These are phyloP conservation scores for Apodemia hepburni DNA, from an alignment of 2,888 invertebrate species.

Conservation along the genomic window DNA sequence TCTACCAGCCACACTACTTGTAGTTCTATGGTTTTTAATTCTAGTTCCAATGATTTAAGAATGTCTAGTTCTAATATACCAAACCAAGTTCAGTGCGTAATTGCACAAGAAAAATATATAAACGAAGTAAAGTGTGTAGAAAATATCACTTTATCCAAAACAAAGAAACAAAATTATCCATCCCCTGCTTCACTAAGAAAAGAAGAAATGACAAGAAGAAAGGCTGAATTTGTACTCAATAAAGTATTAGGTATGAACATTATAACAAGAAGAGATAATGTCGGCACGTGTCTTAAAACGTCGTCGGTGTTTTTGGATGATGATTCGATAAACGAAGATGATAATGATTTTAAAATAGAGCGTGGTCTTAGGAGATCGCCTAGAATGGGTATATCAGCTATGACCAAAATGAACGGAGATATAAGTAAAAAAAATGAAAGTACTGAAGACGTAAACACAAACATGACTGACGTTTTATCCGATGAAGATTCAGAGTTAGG, in stretches of 20 bases:
- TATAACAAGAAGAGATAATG: constrained; percentile 63
- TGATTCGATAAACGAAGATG: constrained; percentile 64
- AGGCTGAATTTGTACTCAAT: constrained; percentile 70
- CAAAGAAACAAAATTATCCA: constrained; percentile 52
- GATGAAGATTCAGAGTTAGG: constrained; percentile 82
- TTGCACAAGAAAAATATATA: constrained; percentile 75
- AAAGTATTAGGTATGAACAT: constrained; percentile 75
- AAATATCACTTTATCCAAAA: constrained; percentile 67
- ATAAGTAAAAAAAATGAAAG: constrained; percentile 65
- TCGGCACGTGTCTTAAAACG: constrained; percentile 65
- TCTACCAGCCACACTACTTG: constrained; percentile 76
- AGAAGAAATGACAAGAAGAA: constrained; percentile 69
- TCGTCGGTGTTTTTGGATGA: constrained; percentile 72
- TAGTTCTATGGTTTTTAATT: constrained; percentile 77
- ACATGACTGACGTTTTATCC: constrained; percentile 54
- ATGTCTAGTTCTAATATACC: constrained; percentile 72
- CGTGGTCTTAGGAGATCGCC: constrained; percentile 66
- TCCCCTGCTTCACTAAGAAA: constrained; percentile 61
- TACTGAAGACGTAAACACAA: constrained; percentile 58
- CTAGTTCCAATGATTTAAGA: constrained; percentile 72
- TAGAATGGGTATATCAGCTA: constrained; percentile 69
- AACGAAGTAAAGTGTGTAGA: constrained; percentile 75
- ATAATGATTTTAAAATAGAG: constrained; percentile 63
- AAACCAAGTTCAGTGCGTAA: constrained; percentile 74
- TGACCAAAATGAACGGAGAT: constrained; percentile 74